Conservation (phyloP, 2,888 invertebrate species). For the Noctua fimbriata region DNA sequence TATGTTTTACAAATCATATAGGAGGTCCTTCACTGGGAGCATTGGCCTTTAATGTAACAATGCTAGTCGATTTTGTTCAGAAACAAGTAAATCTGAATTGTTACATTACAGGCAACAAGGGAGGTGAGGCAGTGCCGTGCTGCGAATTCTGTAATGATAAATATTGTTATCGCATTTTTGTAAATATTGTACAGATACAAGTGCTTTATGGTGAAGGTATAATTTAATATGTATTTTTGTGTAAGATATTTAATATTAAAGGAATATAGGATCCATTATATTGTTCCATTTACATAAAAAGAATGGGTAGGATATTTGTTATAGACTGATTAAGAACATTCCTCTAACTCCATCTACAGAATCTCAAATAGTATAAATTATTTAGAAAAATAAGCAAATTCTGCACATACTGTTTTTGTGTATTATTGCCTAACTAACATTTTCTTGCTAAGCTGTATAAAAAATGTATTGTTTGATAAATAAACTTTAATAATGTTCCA, state of each 20-base stretch:
- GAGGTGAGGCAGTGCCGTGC: neutral
- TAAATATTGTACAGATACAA: conserved; percentile 12
- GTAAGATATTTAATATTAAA: conserved; percentile 40
- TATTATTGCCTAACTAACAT: conserved; percentile 23
- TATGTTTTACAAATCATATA: neutral
- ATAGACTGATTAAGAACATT: conserved; percentile 71
- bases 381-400: conserved; percentile 7
- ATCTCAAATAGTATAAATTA: conserved; percentile 47
- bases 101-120: neutral
- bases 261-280: conserved; percentile 4
- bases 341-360: conserved; percentile 51
- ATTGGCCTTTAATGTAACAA: neutral
- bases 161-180: neutral
- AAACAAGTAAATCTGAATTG: neutral
- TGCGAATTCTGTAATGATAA: neutral
- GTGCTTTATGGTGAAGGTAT: conserved; percentile 19
- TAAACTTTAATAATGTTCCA: conserved; percentile 45
- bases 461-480: conserved; percentile 53
- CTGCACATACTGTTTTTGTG: conserved; percentile 5
- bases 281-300: conserved; percentile 16
- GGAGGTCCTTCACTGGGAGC: neutral
- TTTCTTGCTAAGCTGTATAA: conserved; percentile 21
- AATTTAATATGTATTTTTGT: conserved; percentile 24
- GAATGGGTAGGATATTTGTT: conserved; percentile 34
- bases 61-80: neutral